Conservation (phyloP, 2,888 invertebrate genomes). For the Girardia tigrina region DNA sequence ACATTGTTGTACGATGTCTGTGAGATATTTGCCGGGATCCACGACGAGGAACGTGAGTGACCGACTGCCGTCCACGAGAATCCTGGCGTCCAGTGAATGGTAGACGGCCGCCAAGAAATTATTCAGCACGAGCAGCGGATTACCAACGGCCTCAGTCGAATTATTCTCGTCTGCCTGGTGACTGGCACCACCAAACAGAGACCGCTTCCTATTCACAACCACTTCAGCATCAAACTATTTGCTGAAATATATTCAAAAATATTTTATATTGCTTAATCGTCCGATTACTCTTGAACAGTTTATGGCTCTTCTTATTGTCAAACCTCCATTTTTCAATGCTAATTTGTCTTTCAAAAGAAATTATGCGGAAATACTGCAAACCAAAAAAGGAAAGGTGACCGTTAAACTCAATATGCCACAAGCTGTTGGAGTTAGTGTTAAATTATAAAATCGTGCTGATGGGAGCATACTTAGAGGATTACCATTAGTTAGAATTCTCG, state of each 20-base stretch:
- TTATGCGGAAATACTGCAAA: slow-evolving; percentile 34
- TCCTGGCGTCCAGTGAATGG: neutral
- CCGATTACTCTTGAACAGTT: slow-evolving; percentile 51
- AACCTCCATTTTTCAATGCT: slow-evolving; percentile 43
- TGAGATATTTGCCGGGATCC: slow-evolving; percentile 26
- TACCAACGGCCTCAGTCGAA: neutral
- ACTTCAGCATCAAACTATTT: no score
- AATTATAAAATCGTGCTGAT: slow-evolving; percentile 41
- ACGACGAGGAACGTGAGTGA: slow-evolving; percentile 29
- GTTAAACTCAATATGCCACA: slow-evolving; percentile 36
- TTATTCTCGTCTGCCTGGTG: neutral
- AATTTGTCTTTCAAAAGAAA: slow-evolving; percentile 36
- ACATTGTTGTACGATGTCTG: slow-evolving; percentile 64
- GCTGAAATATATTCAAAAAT: no score
- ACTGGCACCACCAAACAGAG: no score
- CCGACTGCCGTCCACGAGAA: neutral
- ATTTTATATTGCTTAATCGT: slow-evolving; percentile 50
- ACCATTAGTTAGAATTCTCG: slow-evolving; percentile 32
- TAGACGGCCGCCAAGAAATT: neutral
- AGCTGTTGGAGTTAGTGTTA: slow-evolving; percentile 38
- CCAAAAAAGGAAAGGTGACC: slow-evolving; percentile 33
- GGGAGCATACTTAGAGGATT: slow-evolving; percentile 33
- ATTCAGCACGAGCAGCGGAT: neutral
- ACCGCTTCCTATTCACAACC: no score
- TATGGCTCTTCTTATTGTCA: slow-evolving; percentile 50